Evolutionary conservation across 1,140 invertebrate genomes (phyloP).

Genomic region (Drosophila kepulauana): DNA sequence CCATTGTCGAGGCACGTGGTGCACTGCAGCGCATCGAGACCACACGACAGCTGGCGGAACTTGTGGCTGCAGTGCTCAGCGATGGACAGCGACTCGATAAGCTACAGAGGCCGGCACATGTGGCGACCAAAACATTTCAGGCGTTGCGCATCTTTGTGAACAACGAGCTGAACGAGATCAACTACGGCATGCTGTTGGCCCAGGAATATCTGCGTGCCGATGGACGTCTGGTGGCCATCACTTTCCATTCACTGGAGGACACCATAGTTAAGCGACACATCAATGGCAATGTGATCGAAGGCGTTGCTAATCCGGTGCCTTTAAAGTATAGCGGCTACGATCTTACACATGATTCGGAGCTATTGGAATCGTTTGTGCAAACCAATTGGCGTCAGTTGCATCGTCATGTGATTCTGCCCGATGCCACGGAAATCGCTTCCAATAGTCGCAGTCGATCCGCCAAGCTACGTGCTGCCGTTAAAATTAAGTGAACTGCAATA

Average conservation of each 20-base stretch:
- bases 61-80: constrained; percentile 88
- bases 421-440: constrained; percentile 89
- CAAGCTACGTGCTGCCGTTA: constrained; percentile 93
- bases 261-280: constrained; percentile 97
- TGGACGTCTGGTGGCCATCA: constrained; percentile 92
- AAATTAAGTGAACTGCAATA: constrained; percentile 84
- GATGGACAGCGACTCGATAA: constrained; percentile 88
- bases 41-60: constrained; percentile 92
- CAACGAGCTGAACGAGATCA: constrained; percentile 98
- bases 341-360: constrained; percentile 86
- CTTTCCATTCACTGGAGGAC: constrained; percentile 98
- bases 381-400: constrained; percentile 91
- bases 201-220: constrained; percentile 91
- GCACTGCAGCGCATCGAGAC: constrained; percentile 92
- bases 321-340: constrained; percentile 88
- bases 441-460: constrained; percentile 96
- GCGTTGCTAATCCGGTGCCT: constrained; percentile 88
- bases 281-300: constrained; percentile 90
- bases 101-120: constrained; percentile 90
- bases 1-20: constrained; percentile 94
- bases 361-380: constrained; percentile 87
- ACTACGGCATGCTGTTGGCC: constrained; percentile 94
- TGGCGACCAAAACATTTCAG: constrained; percentile 97
- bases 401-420: constrained; percentile 92
- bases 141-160: constrained; percentile 98